A percentile compares a stretch with the other conserved stretches of the same genome.
Conservation (phyloP, 2,888 invertebrate species). For the Cyaniris semiargus region DNA sequence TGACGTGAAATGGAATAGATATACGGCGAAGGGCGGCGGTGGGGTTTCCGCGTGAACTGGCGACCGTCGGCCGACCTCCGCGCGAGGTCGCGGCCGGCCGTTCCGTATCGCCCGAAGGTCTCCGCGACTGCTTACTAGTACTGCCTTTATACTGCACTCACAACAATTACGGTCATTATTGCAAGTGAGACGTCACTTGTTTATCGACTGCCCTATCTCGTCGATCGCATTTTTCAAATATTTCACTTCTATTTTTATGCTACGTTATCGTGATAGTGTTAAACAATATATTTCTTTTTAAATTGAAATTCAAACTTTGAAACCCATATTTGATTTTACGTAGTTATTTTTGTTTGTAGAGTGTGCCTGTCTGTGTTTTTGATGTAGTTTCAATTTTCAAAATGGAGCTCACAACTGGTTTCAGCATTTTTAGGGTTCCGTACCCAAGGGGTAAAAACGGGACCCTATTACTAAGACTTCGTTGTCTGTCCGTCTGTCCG, state of each 20-base stretch:
- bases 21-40: constrained; percentile 46
- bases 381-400: too few species aligned
- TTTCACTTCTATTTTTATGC: background rate
- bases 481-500: too few species aligned
- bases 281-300: background rate
- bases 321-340: too few species aligned
- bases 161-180: constrained; percentile 31
- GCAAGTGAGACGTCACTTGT: constrained; percentile 28
- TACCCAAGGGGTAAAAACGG: too few species aligned
- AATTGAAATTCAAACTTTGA: background rate
- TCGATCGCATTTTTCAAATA: background rate
- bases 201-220: background rate
- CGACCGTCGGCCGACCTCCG: constrained; percentile 47
- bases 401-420: too few species aligned
- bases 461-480: too few species aligned
- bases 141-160: constrained; percentile 44
- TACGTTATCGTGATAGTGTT: background rate
- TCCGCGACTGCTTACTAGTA: constrained; percentile 61
- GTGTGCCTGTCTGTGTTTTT: background rate
- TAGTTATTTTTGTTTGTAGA: too few species aligned
- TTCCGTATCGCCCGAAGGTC: constrained; percentile 69
- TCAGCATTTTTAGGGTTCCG: too few species aligned
- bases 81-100: constrained; percentile 61
- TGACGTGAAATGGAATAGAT: constrained; percentile 41
- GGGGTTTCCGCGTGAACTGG: constrained; percentile 54